Conservation (phyloP, 2,888 invertebrate species). For the Pecten maximus region DNA sequence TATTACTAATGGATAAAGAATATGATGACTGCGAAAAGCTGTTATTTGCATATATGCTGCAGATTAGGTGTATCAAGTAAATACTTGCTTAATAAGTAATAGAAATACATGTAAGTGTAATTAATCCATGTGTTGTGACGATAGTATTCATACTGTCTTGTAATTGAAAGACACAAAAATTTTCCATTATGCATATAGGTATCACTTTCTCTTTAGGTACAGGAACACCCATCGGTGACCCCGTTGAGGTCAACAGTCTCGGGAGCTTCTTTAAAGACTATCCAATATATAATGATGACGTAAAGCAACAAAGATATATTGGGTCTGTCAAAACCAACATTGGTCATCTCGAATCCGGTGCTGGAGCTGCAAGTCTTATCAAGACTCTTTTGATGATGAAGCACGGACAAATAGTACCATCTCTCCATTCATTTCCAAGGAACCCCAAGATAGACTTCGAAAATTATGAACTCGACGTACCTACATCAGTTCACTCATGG, state of each 20-base stretch:
- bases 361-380: constrained; percentile 72
- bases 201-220: constrained; percentile 62
- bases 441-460: constrained; percentile 68
- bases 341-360: constrained; percentile 73
- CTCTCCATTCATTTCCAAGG: constrained; percentile 62
- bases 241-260: constrained; percentile 66
- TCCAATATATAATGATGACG: not conserved
- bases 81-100: no score
- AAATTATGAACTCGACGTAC: constrained; percentile 61
- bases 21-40: no score
- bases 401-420: constrained; percentile 64
- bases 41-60: no score
- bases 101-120: no score
- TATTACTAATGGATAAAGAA: no score
- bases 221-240: constrained; percentile 73
- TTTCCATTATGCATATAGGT: constrained; percentile 42
- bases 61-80: no score
- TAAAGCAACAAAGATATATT: constrained; percentile 49
- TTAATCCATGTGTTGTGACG: no score
- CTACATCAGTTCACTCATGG: constrained; percentile 55
- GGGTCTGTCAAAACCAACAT: constrained; percentile 76
- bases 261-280: constrained; percentile 59
- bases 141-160: no score
- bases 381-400: constrained; percentile 75
- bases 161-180: no score